These are phyloP conservation scores for Tolypeutes matacus DNA, from an alignment of 2,797 vertebrate genomes.

Conservation along the genomic window DNA sequence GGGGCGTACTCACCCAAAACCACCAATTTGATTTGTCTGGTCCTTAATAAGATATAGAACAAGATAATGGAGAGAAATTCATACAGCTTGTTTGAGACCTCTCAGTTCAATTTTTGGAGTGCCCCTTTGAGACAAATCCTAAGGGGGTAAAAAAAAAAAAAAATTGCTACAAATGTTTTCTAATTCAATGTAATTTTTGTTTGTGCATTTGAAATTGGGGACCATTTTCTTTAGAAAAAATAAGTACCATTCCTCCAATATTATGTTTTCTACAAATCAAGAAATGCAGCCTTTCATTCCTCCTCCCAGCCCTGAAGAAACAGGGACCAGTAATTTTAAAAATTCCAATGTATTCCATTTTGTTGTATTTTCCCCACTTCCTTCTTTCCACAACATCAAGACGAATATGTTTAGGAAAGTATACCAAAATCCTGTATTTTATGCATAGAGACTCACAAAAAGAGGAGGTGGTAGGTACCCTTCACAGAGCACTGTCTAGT, in stretches of 20 bases:
- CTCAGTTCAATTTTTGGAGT: constrained; percentile 58
- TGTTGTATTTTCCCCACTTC: not conserved
- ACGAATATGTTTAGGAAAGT: not conserved
- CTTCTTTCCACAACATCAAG: not conserved
- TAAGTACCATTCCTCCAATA: not conserved
- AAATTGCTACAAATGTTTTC: not conserved
- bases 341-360: not conserved
- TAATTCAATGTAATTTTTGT: constrained; percentile 42
- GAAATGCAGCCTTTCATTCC: not conserved
- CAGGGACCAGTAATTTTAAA: not conserved
- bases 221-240: not conserved
- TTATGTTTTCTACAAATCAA: constrained; percentile 18
- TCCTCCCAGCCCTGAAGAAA: not conserved
- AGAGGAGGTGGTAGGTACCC: not conserved
- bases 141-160: not conserved
- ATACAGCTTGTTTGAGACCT: constrained; percentile 18
- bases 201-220: not conserved
- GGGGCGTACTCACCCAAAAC: constrained; percentile 60
- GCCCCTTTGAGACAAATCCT: constrained; percentile 48
- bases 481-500: not conserved
- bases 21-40: not conserved
- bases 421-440: not conserved
- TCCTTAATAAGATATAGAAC: not conserved
- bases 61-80: not conserved
- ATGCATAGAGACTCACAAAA: not conserved